Percentiles rank a stretch among this genome's conserved stretches.
Evolutionary conservation across 1,140 invertebrate genomes (phyloP).

Genomic region (Neuroterus valhalla): DNA sequence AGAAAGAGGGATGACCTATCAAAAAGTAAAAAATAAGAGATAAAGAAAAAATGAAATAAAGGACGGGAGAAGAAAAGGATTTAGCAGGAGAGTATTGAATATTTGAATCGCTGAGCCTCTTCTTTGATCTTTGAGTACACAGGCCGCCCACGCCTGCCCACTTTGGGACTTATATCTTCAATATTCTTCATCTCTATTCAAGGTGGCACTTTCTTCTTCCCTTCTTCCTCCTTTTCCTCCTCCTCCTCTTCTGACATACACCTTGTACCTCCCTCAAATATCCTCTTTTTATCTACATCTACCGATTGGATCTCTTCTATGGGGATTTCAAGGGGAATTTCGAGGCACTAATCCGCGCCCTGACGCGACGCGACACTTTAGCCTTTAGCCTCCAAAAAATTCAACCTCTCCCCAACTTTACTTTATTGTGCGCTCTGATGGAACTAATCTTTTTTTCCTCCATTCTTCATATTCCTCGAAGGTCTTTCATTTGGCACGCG

Average conservation of each 20-base stretch:
- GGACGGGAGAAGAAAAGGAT: constrained; percentile 50
- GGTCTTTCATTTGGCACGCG: background rate
- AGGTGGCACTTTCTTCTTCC: constrained; percentile 56
- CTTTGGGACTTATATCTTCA: constrained; percentile 57
- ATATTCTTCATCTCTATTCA: constrained; percentile 65
- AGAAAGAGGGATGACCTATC: background rate
- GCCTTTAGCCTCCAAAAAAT: constrained; percentile 36
- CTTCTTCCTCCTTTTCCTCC: constrained; percentile 45
- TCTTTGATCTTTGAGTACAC: constrained; percentile 64
- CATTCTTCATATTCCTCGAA: background rate
- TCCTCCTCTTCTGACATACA: constrained; percentile 9
- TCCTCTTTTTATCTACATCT: constrained; percentile 52
- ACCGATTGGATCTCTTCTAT: constrained; percentile 51
- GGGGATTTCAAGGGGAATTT: constrained; percentile 50
- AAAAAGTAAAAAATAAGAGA: background rate
- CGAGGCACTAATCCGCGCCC: constrained; percentile 49
- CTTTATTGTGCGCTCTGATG: background rate
- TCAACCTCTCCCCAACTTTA: background rate
- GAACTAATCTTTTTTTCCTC: background rate
- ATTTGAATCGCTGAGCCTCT: constrained; percentile 61
- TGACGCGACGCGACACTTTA: constrained; percentile 47
- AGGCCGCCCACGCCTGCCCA: constrained; percentile 62
- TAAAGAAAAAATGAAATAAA: constrained; percentile 9
- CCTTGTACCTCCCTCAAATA: constrained; percentile 30
- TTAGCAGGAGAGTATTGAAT: constrained; percentile 60